phyloP scores from a whole-genome alignment of 2,888 invertebrate genomes.

The Drosophila quinaria region DNA sequence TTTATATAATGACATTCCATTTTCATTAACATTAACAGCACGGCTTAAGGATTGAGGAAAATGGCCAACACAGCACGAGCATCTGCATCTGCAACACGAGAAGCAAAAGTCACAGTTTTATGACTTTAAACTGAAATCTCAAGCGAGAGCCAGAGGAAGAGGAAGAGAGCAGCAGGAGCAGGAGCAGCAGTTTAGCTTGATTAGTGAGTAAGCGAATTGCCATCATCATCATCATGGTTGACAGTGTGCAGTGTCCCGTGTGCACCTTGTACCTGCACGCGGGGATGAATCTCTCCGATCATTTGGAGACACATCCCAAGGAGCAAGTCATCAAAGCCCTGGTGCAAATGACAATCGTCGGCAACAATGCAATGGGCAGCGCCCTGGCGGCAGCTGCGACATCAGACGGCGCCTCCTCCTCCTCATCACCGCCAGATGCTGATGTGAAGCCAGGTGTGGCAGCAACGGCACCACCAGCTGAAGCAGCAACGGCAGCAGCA shows the following conservation, averaged over 20 bases:
- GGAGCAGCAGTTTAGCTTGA: slow-evolving; percentile 28
- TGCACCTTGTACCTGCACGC: slow-evolving; percentile 93
- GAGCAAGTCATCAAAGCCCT: slow-evolving; percentile 95
- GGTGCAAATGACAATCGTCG: slow-evolving; percentile 84
- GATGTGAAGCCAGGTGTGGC: slow-evolving; percentile 68
- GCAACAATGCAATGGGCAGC: slow-evolving; percentile 55
- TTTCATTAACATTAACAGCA: slow-evolving; percentile 25
- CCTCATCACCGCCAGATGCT: slow-evolving; percentile 11
- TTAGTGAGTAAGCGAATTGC: slow-evolving; percentile 18
- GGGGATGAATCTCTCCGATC: slow-evolving; percentile 92
- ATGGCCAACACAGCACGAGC: slow-evolving; percentile 54
- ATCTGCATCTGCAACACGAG: slow-evolving; percentile 22
- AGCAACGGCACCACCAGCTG: slow-evolving; percentile 16
- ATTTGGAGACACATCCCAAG: slow-evolving; percentile 94
- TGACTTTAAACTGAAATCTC: slow-evolving; percentile 61
- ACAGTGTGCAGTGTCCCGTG: slow-evolving; percentile 90
- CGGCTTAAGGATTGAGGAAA: slow-evolving; percentile 59
- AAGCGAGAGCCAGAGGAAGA: slow-evolving; percentile 21
- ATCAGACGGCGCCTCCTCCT: slow-evolving; percentile 14
- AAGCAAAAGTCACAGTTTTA: slow-evolving; percentile 58
- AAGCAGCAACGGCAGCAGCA: slow-evolving; percentile 20
- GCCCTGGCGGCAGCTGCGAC: slow-evolving; percentile 61
- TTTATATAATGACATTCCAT: slow-evolving; percentile 17
- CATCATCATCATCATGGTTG: slow-evolving; percentile 79
- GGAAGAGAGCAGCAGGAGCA: slow-evolving; percentile 11